phyloP scores from a whole-genome alignment of 2,113 vertebrate genomes.

The Prunella himalayana region DNA sequence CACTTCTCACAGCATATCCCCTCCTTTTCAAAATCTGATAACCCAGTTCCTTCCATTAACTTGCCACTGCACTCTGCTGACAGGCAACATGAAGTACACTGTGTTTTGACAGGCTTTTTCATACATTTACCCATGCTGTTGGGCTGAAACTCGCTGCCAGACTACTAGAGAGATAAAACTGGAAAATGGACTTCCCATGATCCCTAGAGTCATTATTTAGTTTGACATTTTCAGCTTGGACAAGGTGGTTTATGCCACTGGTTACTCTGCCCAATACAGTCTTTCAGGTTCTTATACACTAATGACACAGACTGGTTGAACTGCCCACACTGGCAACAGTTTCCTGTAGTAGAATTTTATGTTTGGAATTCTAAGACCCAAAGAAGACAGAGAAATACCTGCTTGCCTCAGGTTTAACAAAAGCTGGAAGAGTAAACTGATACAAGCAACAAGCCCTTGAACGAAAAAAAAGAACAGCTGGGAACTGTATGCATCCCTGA shows the following conservation, averaged over 20 bases:
- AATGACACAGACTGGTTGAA: background rate
- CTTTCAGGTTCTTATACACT: background rate
- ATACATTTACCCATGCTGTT: background rate
- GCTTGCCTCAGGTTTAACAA: background rate
- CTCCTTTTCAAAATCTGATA: background rate
- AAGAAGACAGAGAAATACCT: background rate
- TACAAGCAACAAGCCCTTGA: background rate
- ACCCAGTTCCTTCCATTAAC: background rate
- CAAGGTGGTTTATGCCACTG: background rate
- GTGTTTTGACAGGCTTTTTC: background rate
- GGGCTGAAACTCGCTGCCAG: background rate
- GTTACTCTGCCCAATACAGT: background rate
- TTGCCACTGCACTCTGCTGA: background rate
- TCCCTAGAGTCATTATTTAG: background rate
- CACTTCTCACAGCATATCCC: background rate
- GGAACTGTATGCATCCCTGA: background rate
- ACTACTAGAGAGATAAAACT: background rate
- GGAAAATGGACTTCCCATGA: background rate
- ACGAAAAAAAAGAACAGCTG: background rate
- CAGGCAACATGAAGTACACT: background rate
- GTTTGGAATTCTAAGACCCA: background rate
- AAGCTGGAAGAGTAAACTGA: background rate
- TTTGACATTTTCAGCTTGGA: background rate
- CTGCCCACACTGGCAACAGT: background rate
- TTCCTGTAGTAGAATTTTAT: background rate